Conservation (phyloP, 2,113 vertebrate species). For the Trinectes maculatus region DNA sequence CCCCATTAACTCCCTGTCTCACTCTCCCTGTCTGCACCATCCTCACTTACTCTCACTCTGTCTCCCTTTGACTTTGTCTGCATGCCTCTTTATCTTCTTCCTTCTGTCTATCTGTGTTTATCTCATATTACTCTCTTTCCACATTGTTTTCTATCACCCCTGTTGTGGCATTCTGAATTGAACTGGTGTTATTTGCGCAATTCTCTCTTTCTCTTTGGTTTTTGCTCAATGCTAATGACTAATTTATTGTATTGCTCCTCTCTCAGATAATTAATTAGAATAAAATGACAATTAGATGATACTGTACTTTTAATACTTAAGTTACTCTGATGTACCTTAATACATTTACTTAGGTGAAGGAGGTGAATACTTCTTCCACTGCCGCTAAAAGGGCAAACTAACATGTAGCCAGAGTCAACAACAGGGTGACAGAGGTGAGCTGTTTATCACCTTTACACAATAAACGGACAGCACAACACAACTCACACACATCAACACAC, state of each 20-base stretch:
- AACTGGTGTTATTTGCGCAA: constrained; percentile 1
- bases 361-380: neutral
- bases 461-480: constrained; percentile 42
- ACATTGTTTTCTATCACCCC: constrained; percentile 10
- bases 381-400: too few relatives aligned
- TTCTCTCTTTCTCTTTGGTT: constrained; percentile 10
- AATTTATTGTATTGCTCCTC: neutral
- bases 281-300: too few relatives aligned
- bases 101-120: constrained; percentile 18
- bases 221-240: neutral
- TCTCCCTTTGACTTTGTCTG: constrained; percentile 12
- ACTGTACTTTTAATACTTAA: too few relatives aligned
- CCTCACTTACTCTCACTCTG: constrained; percentile 1
- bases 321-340: too few relatives aligned
- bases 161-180: constrained; percentile 3
- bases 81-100: constrained; percentile 7
- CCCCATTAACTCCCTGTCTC: constrained; percentile 61
- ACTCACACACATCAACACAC: constrained; percentile 5
- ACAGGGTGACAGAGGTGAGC: constrained; percentile 39
- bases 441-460: constrained; percentile 53
- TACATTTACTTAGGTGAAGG: too few relatives aligned
- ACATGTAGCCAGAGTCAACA: constrained; percentile 39
- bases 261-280: too few relatives aligned
- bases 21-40: constrained; percentile 26
- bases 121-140: constrained; percentile 11